Base-by-base conservation (phyloP, 2,888 invertebrate genomes). In the Liopterus haemorrhoidalis region DNA sequence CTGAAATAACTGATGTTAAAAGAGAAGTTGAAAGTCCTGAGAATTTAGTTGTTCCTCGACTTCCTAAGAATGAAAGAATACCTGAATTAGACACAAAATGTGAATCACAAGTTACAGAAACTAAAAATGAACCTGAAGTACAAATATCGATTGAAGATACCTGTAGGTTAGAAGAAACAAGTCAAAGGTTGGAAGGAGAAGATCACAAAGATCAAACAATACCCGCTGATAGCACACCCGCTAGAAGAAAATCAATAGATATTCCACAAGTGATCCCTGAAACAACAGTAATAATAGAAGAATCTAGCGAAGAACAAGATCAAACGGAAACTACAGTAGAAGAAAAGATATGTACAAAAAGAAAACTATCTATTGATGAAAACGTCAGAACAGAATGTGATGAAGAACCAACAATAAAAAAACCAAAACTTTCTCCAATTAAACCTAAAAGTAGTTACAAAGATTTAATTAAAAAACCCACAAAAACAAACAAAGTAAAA, bases 381-480 rank as follows among this genome's bases (percentile, higher is more conserved):
- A 38, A 24, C 14, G 21, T 36, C 5, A 30, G 36, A 43, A 32
- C 12, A 38, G 18, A 12, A 32, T 12, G n/a, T n/a, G 22, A 38
- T 36, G 43, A 32, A 47, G 27, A 46, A 42, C 20, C 16, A 5
- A 45, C 38, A 14, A 45, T 39, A 32, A 38, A 38, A 14, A 45
- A 45, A 39, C 25, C 39, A 32, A 39, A 38, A 32, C 19, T 33
- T 24, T 39, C 32, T 32, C 19, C 30, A n/a, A 45, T 39, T 25
- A 4, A 30, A 9, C 39, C 49, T 8, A 57, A 62, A 9, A 63
- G 67, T 44, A 67, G 67, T 24, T 69, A 69, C 54, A 69, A 69
- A 49, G 65, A 64, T 53, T 57, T 68, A 41, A 69, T 64, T 59
- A 76, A 60, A 65, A 75, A 62, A 64, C 71, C 63, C 61, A 71